Evolutionary conservation across 2,113 vertebrate genomes (phyloP).

Genomic region (Geothlypis trichas): DNA sequence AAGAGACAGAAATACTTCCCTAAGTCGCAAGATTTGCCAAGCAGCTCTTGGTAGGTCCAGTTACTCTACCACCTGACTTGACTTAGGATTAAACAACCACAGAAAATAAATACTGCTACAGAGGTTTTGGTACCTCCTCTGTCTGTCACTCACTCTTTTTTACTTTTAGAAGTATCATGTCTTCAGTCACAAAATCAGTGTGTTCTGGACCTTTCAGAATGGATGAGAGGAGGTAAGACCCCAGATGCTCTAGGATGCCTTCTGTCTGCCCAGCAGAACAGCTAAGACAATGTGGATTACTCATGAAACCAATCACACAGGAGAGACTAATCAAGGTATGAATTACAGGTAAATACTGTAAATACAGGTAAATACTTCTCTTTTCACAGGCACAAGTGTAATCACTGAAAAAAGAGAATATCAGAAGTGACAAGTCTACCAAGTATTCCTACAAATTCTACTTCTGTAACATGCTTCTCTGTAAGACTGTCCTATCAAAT

Average conservation of each 20-base stretch:
- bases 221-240: neutral
- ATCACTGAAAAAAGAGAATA: neutral
- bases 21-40: neutral
- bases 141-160: neutral
- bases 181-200: neutral
- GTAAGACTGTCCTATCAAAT: neutral
- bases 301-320: neutral
- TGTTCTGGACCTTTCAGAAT: neutral
- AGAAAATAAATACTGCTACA: neutral
- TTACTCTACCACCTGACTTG: neutral
- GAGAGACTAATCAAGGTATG: neutral
- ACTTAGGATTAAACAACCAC: neutral
- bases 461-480: neutral
- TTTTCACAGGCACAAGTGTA: neutral
- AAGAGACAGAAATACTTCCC: neutral
- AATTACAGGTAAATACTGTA: neutral
- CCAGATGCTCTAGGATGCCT: neutral
- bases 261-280: neutral
- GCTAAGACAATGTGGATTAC: neutral
- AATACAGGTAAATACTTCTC: neutral
- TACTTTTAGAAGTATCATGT: neutral
- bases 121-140: neutral
- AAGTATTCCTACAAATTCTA: neutral
- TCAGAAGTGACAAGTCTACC: neutral
- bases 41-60: neutral